Evolutionary conservation across 2,888 invertebrate genomes (phyloP).

Genomic region (Patella ulyssiponensis): DNA sequence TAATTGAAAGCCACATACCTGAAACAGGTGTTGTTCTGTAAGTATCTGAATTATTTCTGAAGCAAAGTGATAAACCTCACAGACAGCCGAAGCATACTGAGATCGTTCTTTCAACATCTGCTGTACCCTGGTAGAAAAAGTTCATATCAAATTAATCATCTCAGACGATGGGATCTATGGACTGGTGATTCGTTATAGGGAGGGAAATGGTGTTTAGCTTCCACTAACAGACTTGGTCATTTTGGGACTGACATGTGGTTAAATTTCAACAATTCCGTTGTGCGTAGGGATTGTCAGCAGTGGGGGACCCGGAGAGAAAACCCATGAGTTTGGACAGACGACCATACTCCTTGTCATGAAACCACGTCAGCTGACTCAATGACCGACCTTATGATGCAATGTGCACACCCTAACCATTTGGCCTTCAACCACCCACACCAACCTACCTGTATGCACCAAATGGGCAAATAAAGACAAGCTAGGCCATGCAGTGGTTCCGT

Average conservation of each 20-base stretch:
- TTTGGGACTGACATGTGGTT: no score
- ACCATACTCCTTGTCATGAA: no score
- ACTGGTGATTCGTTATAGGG: not conserved
- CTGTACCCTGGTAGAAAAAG: conserved; percentile 55
- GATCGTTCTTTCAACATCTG: conserved; percentile 64
- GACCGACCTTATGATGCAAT: no score
- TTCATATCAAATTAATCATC: no score
- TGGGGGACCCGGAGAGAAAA: no score
- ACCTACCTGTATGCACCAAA: not conserved
- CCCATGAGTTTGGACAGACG: no score
- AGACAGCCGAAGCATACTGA: conserved; percentile 61
- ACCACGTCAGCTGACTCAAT: no score
- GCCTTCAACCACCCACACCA: not conserved
- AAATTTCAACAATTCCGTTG: no score
- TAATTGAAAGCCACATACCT: conserved; percentile 39
- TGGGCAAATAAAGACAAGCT: not conserved
- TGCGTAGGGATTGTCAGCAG: no score
- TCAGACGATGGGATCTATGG: no score
- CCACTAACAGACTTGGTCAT: no score
- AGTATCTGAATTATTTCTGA: conserved; percentile 57
- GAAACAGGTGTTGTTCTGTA: conserved; percentile 51
- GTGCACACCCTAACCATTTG: not conserved
- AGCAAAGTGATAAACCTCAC: conserved; percentile 63
- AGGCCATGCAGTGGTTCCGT: not conserved
- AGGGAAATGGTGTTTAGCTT: not conserved